Evolutionary conservation across 2,113 vertebrate genomes (phyloP).

Genomic region (Gobius niger): DNA sequence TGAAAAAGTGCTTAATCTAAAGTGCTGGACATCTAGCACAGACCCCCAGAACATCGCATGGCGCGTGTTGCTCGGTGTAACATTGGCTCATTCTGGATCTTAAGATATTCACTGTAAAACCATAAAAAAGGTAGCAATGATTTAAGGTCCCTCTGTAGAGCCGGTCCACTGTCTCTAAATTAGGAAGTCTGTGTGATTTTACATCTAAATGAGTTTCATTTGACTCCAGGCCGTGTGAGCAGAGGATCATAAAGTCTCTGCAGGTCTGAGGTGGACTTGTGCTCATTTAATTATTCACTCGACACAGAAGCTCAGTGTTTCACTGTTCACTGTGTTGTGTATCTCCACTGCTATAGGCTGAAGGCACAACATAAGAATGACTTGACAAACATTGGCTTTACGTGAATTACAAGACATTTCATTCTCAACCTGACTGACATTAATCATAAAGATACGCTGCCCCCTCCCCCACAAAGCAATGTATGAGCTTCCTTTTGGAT

Average conservation of each 20-base stretch:
- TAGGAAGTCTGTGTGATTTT: slow-evolving; percentile 29
- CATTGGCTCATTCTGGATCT: background rate
- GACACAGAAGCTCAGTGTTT: slow-evolving; percentile 22
- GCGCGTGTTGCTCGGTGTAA: background rate
- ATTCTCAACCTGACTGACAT: background rate
- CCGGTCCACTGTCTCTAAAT: slow-evolving; percentile 14
- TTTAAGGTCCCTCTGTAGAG: slow-evolving; percentile 2
- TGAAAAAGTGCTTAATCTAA: no score
- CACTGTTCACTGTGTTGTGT: slow-evolving; percentile 9
- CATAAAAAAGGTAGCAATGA: slow-evolving; percentile 11
- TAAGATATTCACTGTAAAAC: background rate
- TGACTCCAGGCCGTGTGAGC: slow-evolving; percentile 38
- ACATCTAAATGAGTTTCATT: slow-evolving; percentile 47
- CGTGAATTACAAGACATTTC: background rate
- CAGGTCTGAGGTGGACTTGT: slow-evolving; percentile 24
- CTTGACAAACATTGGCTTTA: background rate
- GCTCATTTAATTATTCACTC: slow-evolving; percentile 42
- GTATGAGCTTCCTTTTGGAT: background rate
- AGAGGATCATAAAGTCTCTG: slow-evolving; percentile 42
- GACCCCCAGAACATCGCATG: no score
- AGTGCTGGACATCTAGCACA: no score
- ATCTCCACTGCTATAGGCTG: slow-evolving; percentile 17
- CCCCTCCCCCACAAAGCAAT: background rate
- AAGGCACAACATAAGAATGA: slow-evolving; percentile 1
- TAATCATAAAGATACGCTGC: background rate